A percentile compares a stretch with the other conserved stretches of the same genome.
Evolutionary conservation across 2,113 vertebrate species (phyloP).

Genomic region (Pithys albifrons): DNA sequence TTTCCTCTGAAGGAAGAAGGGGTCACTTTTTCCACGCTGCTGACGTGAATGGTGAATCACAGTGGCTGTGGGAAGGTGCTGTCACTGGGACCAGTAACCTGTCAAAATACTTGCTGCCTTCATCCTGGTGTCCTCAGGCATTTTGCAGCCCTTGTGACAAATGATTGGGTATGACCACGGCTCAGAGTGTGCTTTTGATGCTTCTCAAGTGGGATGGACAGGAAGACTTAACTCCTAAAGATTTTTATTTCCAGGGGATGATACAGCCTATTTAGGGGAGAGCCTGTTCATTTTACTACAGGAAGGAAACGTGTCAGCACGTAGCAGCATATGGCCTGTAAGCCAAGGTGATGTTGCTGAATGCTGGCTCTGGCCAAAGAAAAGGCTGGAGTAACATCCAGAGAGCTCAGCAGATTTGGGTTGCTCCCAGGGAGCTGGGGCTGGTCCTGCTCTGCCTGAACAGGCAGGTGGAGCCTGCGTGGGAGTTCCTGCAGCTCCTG

Average conservation of each 20-base stretch:
- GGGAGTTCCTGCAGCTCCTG: background rate
- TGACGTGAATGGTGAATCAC: conserved; percentile 9
- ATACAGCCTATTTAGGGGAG: background rate
- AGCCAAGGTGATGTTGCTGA: background rate
- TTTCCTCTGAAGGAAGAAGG: conserved; percentile 11
- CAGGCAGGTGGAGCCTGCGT: background rate
- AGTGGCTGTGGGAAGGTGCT: background rate
- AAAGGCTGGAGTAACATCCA: background rate
- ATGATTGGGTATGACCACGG: rapidly evolving
- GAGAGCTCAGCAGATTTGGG: background rate
- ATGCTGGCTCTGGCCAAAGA: background rate
- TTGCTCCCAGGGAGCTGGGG: background rate
- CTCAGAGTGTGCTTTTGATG: background rate
- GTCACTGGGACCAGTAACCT: background rate
- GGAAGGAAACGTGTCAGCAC: conserved; percentile 1
- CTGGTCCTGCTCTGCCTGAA: background rate
- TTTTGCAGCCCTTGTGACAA: background rate
- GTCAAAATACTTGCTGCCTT: background rate
- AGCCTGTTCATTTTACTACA: background rate
- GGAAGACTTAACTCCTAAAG: background rate
- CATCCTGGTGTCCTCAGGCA: rapidly evolving
- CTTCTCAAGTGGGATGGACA: background rate
- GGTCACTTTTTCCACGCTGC: conserved; percentile 6
- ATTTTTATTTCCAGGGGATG: background rate
- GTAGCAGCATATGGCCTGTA: background rate